Percentiles rank a stretch among this genome's conserved stretches.
Conservation (phyloP, 1,140 invertebrate species). For the Drosophila parabipectinata region DNA sequence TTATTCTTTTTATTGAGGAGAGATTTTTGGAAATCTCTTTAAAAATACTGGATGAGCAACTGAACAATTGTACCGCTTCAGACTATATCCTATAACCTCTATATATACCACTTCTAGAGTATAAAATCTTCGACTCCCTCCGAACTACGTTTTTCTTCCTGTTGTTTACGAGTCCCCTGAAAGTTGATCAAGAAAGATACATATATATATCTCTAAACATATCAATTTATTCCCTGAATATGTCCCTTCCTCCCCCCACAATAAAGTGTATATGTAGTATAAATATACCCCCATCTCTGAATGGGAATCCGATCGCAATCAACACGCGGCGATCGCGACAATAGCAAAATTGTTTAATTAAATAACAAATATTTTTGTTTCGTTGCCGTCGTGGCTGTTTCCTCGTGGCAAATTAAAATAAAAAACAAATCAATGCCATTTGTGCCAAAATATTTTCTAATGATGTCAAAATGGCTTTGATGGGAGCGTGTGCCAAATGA, state of each 20-base stretch:
- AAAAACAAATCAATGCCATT: slow-evolving; percentile 74
- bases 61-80: too few species aligned
- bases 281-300: background rate
- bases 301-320: slow-evolving; percentile 18
- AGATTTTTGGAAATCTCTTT: too few species aligned
- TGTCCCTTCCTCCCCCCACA: background rate
- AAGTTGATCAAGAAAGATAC: background rate
- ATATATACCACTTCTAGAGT: background rate
- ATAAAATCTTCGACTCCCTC: background rate
- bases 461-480: slow-evolving; percentile 55
- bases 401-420: slow-evolving; percentile 60
- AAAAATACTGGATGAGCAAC: too few species aligned
- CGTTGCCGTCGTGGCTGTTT: slow-evolving; percentile 11
- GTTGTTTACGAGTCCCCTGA: background rate
- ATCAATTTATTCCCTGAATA: background rate
- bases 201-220: background rate
- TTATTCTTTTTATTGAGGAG: too few species aligned
- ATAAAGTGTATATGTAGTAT: background rate
- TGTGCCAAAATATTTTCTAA: slow-evolving; percentile 65
- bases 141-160: background rate
- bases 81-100: too few species aligned
- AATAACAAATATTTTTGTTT: slow-evolving; percentile 43
- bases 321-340: slow-evolving; percentile 46
- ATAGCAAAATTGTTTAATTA: slow-evolving; percentile 61
- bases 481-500: slow-evolving; percentile 24